A percentile compares a stretch with the other conserved stretches of the same genome.
Evolutionary conservation across 2,888 invertebrate species (phyloP).

Genomic region (Amphipyra tragopoginis): DNA sequence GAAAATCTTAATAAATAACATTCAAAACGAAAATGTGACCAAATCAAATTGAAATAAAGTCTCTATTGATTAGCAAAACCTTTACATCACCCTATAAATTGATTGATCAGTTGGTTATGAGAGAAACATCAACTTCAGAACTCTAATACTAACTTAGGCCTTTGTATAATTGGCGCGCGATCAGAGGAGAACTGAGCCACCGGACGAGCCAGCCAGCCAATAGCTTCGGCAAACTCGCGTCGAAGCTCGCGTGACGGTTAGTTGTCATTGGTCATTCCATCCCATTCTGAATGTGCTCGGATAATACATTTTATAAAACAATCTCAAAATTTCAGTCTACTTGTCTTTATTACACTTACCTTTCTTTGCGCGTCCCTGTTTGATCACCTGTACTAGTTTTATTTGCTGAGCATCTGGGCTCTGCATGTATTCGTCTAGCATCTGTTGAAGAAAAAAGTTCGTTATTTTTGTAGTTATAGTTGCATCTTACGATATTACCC

Average conservation of each 20-base stretch:
- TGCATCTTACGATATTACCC: too few relatives aligned
- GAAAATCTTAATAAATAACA: slow-evolving; percentile 1
- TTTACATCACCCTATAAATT: slow-evolving; percentile 17
- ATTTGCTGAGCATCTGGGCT: slow-evolving; percentile 77
- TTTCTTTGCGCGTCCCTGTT: slow-evolving; percentile 73
- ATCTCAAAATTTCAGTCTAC: slow-evolving; percentile 43
- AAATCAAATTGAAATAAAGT: slow-evolving; percentile 10
- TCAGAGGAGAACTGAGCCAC: background rate
- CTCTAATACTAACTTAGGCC: slow-evolving; percentile 50
- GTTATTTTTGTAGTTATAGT: background rate
- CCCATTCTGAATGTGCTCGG: background rate
- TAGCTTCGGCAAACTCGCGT: slow-evolving; percentile 1
- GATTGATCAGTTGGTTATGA: slow-evolving; percentile 33
- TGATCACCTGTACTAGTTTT: slow-evolving; percentile 81
- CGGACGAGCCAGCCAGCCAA: too few relatives aligned
- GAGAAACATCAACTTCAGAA: slow-evolving; percentile 48
- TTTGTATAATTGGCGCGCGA: slow-evolving; percentile 8
- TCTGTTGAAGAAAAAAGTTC: slow-evolving; percentile 65
- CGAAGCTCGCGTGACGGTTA: slow-evolving; percentile 10
- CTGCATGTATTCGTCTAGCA: slow-evolving; percentile 79
- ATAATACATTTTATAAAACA: slow-evolving; percentile 28
- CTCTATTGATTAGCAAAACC: slow-evolving; percentile 56
- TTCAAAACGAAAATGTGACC: too few relatives aligned
- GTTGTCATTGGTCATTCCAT: slow-evolving; percentile 6
- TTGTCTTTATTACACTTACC: slow-evolving; percentile 66